These are phyloP conservation scores for Serripes groenlandicus DNA, from an alignment of 2,888 invertebrate genomes.

Conservation along the genomic window DNA sequence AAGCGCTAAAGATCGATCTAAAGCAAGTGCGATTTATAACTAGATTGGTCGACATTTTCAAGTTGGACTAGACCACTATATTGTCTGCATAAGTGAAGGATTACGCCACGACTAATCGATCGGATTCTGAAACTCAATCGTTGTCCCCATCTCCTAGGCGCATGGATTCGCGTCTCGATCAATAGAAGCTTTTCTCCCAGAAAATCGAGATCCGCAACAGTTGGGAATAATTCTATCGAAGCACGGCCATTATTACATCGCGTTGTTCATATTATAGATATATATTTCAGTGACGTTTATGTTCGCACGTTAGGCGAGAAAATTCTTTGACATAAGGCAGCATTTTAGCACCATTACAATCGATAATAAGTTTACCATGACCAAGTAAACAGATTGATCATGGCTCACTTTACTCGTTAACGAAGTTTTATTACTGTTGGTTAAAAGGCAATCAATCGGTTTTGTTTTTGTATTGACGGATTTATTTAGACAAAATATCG, in stretches of 20 bases:
- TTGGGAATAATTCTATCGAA: slow-evolving; percentile 22
- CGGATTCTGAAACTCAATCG: slow-evolving; percentile 33
- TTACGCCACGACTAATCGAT: slow-evolving; percentile 10
- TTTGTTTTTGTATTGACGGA: neutral
- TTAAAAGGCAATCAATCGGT: neutral
- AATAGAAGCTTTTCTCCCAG: slow-evolving; percentile 40
- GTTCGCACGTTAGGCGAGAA: slow-evolving; percentile 15
- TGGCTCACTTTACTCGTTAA: neutral
- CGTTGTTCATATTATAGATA: slow-evolving; percentile 18
- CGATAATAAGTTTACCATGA: neutral
- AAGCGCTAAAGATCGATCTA: too few relatives aligned
- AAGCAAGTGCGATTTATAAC: too few relatives aligned
- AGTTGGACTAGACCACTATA: neutral
- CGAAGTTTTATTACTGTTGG: neutral
- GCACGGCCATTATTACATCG: slow-evolving; percentile 9
- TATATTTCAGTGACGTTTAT: slow-evolving; percentile 12
- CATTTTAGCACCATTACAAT: neutral
- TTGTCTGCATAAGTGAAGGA: neutral
- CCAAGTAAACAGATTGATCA: slow-evolving; percentile 1
- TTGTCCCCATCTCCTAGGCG: slow-evolving; percentile 29
- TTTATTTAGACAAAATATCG: too few relatives aligned
- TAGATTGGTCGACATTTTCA: too few relatives aligned
- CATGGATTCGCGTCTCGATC: slow-evolving; percentile 49
- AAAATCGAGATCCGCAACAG: slow-evolving; percentile 52
- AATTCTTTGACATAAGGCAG: slow-evolving; percentile 12